These are phyloP conservation scores for Metridium senile DNA, from an alignment of 92 coral and sea anemone genomes.

Conservation along the genomic window DNA sequence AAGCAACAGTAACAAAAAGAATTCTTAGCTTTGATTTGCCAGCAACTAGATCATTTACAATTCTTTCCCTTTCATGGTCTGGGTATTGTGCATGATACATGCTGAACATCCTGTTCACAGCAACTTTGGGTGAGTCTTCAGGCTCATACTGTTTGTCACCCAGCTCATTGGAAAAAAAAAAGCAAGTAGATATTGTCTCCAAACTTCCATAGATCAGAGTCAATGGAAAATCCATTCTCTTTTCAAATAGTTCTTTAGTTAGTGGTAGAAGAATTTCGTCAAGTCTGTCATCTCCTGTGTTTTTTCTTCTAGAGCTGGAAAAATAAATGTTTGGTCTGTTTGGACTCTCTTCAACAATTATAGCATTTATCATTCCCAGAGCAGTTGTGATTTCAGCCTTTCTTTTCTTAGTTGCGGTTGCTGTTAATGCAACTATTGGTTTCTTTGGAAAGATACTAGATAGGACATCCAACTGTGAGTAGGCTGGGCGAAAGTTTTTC, in stretches of 20 bases:
- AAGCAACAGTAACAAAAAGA: constrained; percentile 71
- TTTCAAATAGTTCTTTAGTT: constrained; percentile 36
- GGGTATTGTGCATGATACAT: constrained; percentile 70
- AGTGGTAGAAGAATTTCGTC: constrained; percentile 42
- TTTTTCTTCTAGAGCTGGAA: constrained; percentile 27
- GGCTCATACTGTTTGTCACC: constrained; percentile 58
- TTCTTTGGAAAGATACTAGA: constrained; percentile 28
- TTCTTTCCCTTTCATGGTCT: constrained; percentile 45
- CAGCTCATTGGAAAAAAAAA: constrained; percentile 35
- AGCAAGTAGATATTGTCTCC: constrained; percentile 53
- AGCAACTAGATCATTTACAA: constrained; percentile 31
- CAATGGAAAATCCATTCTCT: constrained; percentile 51
- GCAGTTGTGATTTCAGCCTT: constrained; percentile 19
- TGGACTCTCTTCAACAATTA: constrained; percentile 41
- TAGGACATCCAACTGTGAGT: constrained; percentile 12
- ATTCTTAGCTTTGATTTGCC: constrained; percentile 41
- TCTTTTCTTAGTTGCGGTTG: constrained; percentile 52
- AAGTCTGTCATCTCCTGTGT: constrained; percentile 51
- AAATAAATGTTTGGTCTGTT: constrained; percentile 48
- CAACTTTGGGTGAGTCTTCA: constrained; percentile 2
- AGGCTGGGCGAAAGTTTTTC: constrained; percentile 47
- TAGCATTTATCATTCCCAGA: constrained; percentile 53
- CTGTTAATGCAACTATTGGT: constrained; percentile 59
- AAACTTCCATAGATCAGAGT: constrained; percentile 64
- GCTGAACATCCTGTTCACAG: constrained; percentile 49